Evolutionary conservation across 2,113 vertebrate genomes (phyloP), one percentile per base, ranked within the genome.

Genomic region (Dasyurus viverrinus): DNA sequence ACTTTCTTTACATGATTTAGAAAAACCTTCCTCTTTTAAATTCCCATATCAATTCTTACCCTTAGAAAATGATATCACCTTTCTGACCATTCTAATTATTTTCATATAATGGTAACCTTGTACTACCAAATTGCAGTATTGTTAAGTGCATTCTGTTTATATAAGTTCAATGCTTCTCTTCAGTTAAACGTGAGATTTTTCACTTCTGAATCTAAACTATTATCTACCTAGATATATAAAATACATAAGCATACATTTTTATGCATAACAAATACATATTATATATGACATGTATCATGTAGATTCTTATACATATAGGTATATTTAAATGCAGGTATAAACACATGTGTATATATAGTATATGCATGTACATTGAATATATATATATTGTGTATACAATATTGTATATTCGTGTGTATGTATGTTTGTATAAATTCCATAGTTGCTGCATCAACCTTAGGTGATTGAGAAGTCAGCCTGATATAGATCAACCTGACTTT

Each of bases 1-100:
- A 68, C 60, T n/a, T 68, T n/a, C 30, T 95, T 54, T 91, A 89
- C 8, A 92, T n/a, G 55, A 90, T 30, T 90, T 91, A 89, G 42
- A 96, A 92, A 89, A 42, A 54, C 10, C 84, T 89, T 92, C 50
- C 22, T 91, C 91, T 91, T 92, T 89, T 48, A 53, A 50, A 92
- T 96, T n/a, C 3, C 2, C 92, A 12, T 42, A 9, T 50, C 94
- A 36, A 94, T 90, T 89, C 94, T 94, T 93, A 93, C 23, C n/a
- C 1, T 50, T 55, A 16, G 42, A 96, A 68, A 68, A n/a, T n/a
- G 12, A 53, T 54, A 91, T 84, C 9, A 94, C 1, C 50, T 60
- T 54, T n/a, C 11, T 53, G 36, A 68, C 9, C 22, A 12, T 46
- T 23, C 48, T 68, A 5, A 93, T 42, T 48, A 84, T 93, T 53